Base-by-base conservation (phyloP, 2,888 invertebrate genomes). In the Acleris literana region DNA sequence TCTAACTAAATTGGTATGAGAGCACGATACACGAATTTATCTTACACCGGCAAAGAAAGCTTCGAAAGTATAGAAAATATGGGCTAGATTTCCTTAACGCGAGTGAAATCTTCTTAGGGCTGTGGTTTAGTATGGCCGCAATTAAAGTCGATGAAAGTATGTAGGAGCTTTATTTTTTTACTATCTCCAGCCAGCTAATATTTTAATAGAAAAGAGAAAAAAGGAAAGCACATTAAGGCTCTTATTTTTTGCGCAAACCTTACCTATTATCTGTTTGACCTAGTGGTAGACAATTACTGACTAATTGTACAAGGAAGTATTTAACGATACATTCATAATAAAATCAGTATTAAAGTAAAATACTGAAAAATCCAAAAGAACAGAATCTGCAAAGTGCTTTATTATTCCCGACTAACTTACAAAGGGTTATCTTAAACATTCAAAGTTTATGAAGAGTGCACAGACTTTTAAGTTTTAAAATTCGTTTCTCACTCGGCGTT, bases 401-500 rank as follows among this genome's bases (percentile, higher is more conserved):
- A 65, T 51, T 51, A 61, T 46, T 60, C 64, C 46, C 51, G 43
- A 18, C 17, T 48, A 33, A 13, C 18, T 20, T 13, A 18, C 43
- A 51, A 65, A 65, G 54, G 25, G 39, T 59, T 48, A 59, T 53
- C 54, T 48, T 43, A 22, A 48, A 22, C 58, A 39, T 22, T 39
- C 39, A 54, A 43, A 22, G 18, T 46, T 46, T 57, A 57, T 57
- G 25, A 44, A 57, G 22, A 56, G 54, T 56, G 70, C 64, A 63
- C 55, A 65, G 74, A 73, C 74, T 74, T 72, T 75, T 65, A 71
- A 75, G 73, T 78, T 76, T 76, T 73, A 79, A 72, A 71, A 72
- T 72, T 71, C 70, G 78, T 77, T 81, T 79, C 78, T 75, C 75
- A 76, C 75, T 75, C 74, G 74, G 74, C 72, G 77, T 82, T 87